A percentile compares a stretch with the other conserved stretches of the same genome.
These are phyloP conservation scores for Mesocentrotus franciscanus DNA, from an alignment of 53 echinoderm and acorn worm genomes.

Conservation along the genomic window DNA sequence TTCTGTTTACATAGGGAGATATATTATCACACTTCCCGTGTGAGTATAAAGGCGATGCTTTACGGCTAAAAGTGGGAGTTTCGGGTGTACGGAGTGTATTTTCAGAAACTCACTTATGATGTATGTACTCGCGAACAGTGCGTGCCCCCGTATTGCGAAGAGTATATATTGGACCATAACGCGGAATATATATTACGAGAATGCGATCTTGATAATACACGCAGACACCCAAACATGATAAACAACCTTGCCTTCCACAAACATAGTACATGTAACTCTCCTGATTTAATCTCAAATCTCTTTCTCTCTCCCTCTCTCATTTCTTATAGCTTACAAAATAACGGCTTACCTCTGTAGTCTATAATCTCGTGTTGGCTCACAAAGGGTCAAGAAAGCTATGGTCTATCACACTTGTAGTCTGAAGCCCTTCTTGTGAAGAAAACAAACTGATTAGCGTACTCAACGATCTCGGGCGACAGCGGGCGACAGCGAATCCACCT, in stretches of 20 bases:
- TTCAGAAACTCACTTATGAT: too few relatives aligned
- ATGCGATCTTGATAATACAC: background rate
- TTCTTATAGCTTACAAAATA: background rate
- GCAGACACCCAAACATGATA: background rate
- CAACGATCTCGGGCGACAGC: background rate
- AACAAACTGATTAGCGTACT: background rate
- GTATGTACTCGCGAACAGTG: background rate
- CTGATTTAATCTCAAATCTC: background rate
- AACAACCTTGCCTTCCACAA: background rate
- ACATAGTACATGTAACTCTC: background rate
- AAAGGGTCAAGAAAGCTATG: background rate
- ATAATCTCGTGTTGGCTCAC: conserved; percentile 4
- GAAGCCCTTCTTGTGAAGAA: background rate
- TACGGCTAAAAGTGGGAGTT: too few relatives aligned
- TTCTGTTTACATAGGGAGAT: too few relatives aligned
- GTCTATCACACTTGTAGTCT: background rate
- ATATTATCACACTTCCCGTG: too few relatives aligned
- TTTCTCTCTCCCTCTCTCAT: background rate
- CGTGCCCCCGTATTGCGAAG: background rate
- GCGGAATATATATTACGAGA: background rate
- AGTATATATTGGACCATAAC: background rate
- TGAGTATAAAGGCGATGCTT: too few relatives aligned
- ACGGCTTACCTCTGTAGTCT: background rate
- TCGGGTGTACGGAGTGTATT: too few relatives aligned
- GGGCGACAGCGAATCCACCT: background rate